Evolutionary conservation across 37 sponge, comb jelly and placozoan genomes (phyloP).

Genomic region (Crambe crambe): DNA sequence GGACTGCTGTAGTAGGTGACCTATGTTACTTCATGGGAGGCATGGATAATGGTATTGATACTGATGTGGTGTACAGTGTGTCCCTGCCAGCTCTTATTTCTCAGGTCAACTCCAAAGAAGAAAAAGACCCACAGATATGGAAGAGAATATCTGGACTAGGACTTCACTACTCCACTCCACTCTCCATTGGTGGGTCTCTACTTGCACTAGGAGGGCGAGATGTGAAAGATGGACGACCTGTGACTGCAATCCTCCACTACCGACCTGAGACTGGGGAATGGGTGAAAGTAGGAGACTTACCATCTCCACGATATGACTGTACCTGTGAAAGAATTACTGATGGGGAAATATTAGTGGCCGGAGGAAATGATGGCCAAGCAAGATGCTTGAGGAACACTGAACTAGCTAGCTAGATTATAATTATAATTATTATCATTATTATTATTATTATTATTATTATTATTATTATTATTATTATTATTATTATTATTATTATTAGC

Average conservation of each 20-base stretch:
- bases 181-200: conserved; percentile 10
- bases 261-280: conserved; percentile 2
- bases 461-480: no score
- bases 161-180: not conserved
- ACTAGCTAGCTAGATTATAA: no score
- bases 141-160: not conserved
- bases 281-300: conserved; percentile 18
- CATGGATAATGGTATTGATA: no score
- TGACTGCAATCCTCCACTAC: conserved; percentile 15
- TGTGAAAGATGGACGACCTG: not conserved
- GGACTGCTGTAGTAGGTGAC: not conserved
- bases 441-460: no score
- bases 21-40: conserved; percentile 3
- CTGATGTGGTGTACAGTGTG: not conserved
- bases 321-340: not conserved
- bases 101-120: not conserved
- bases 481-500: no score
- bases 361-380: no score
- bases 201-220: conserved; percentile 2
- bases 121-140: not conserved
- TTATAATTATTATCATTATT: no score
- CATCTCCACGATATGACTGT: not conserved
- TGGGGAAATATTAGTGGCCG: conserved; percentile 14
- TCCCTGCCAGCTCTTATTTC: conserved; percentile 7
- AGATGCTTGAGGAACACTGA: no score